Conservation (phyloP, 2,888 invertebrate species). For the Callyntrura sp. region DNA sequence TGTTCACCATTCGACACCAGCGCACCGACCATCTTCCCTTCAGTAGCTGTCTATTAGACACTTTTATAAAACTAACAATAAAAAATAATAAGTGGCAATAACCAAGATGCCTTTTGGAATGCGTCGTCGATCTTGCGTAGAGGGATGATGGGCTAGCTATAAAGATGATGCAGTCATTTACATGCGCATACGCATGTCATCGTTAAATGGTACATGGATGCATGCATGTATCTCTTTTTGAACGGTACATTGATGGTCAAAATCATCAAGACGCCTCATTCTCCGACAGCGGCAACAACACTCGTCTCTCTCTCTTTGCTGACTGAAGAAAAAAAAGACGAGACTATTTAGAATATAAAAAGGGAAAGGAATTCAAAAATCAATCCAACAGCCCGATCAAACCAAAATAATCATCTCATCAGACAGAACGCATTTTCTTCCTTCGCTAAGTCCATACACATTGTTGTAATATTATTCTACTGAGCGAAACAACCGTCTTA, state of each 20-base stretch:
- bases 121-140: neutral
- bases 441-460: neutral
- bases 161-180: neutral
- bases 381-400: conserved; percentile 3
- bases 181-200: conserved; percentile 25
- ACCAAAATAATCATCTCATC: conserved; percentile 37
- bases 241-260: conserved; percentile 12
- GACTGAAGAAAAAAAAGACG: neutral
- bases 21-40: conserved; percentile 38
- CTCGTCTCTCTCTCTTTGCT: too few species aligned
- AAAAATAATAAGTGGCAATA: conserved; percentile 31
- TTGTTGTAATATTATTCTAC: conserved; percentile 24
- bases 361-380: conserved; percentile 42
- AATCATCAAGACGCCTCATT: conserved; percentile 14
- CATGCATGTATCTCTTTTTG: neutral
- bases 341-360: conserved; percentile 15
- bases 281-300: too few species aligned
- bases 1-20: neutral
- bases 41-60: conserved; percentile 38
- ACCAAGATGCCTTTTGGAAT: neutral
- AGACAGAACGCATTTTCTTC: neutral
- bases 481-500: conserved; percentile 13
- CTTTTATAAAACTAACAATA: conserved; percentile 53
- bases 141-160: too few species aligned
- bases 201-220: too few species aligned